phyloP scores from a whole-genome alignment of 1,140 invertebrate genomes.

The Drosophila serrata region DNA sequence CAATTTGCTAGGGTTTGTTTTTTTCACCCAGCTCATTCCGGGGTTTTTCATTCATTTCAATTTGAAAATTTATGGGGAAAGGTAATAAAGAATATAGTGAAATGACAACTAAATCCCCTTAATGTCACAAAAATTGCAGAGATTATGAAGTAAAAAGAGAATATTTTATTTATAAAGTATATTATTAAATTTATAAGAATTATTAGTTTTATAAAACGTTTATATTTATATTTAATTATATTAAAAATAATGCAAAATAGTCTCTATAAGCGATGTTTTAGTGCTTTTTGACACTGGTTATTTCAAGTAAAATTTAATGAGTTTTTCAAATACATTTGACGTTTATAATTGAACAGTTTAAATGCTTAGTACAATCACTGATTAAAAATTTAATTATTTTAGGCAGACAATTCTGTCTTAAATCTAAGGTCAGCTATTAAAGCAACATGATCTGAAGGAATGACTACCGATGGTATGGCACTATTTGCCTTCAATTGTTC shows the following conservation, averaged over 20 bases:
- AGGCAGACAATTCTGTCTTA: constrained; percentile 13
- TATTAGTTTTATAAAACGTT: background rate
- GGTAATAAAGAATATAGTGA: background rate
- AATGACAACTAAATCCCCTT: background rate
- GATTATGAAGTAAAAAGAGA: background rate
- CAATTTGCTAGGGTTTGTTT: constrained; percentile 31
- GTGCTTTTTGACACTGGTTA: background rate
- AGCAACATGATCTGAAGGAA: constrained; percentile 97
- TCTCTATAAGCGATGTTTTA: too few species aligned
- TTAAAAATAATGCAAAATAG: background rate
- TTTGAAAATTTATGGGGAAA: constrained; percentile 8
- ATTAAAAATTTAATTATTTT: background rate
- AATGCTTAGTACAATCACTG: background rate
- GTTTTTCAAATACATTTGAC: background rate
- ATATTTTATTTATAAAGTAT: too few species aligned
- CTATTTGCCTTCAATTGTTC: constrained; percentile 90
- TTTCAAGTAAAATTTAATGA: background rate
- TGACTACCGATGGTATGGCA: constrained; percentile 94
- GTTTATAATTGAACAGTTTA: too few species aligned
- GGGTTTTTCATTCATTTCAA: constrained; percentile 14
- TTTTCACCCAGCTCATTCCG: background rate
- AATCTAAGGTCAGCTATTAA: constrained; percentile 91
- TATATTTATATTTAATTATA: background rate
- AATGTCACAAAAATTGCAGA: background rate
- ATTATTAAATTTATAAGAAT: background rate